Evolutionary conservation across 2,797 vertebrate genomes (phyloP), one percentile per base, ranked within the genome.

Genomic region (Spheniscus humboldti): DNA sequence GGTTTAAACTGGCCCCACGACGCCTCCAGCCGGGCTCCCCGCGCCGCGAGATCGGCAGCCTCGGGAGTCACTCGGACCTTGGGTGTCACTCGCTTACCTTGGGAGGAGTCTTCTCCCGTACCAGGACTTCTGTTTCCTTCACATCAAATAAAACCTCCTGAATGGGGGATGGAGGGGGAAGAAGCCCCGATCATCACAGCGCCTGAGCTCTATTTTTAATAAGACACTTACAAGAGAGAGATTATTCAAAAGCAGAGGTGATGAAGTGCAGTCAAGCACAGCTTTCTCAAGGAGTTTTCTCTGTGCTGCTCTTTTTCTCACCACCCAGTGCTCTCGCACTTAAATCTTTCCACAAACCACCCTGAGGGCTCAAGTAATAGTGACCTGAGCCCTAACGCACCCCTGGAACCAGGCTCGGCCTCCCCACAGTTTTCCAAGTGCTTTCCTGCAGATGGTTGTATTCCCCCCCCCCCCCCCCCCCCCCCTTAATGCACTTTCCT

Each of bases 81-180:
- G n/a, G 47, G 19, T 28, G 17, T 68, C 2, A 0, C 23, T n/a
- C 8, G 6, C 56, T 97, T 64, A 99, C 99, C 97, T 91, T 80
- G 77, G 98, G 98, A 71, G 97, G 98, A 50, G 55, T 88, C 79
- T 97, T 98, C 41, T 99, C 98, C 47, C 97, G 98, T 73, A 98
- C 97, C 0, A 98, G 98, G 92, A 99, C 53, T 96, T 99, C 98
- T 2, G 98, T 98, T 97, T 99, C 99, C 93, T 98, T 99, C 95
- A 99, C 88, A 48, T 99, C 99, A 69, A 99, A 95, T n/a, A 98
- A 97, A 95, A 98, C 98, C 37, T 98, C 98, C 99, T 99, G 97
- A 4, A 22, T 25, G 30, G 84, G 64, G 60, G 19, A 45, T 27
- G 41, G 75, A 33, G 30, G 18, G n/a, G 31, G 17, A 37, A 84